Conservation (phyloP, 2,888 invertebrate genomes). For the Zygothrica quintamaculata region DNA sequence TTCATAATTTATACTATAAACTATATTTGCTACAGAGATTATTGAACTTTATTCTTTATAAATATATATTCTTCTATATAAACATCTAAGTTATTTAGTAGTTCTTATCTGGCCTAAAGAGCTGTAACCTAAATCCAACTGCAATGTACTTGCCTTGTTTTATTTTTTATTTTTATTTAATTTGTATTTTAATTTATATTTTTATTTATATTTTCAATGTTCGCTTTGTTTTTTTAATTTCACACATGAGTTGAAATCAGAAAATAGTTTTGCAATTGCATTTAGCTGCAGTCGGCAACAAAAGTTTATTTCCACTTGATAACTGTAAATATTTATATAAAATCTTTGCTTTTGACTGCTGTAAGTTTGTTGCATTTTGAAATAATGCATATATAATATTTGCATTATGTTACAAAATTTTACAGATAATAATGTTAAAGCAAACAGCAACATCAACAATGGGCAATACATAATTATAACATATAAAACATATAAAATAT, state of each 20-base stretch:
- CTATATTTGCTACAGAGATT: too few relatives aligned
- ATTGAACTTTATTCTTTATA: too few relatives aligned
- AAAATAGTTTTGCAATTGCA: slow-evolving; percentile 59
- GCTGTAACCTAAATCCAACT: too few relatives aligned
- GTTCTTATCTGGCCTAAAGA: too few relatives aligned
- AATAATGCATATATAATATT: slow-evolving; percentile 22
- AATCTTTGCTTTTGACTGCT: slow-evolving; percentile 27
- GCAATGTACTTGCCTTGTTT: too few relatives aligned
- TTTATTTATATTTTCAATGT: slow-evolving; percentile 28
- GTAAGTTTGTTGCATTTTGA: slow-evolving; percentile 15
- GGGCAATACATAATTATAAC: slow-evolving; percentile 58
- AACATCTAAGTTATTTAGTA: too few relatives aligned
- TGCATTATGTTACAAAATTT: slow-evolving; percentile 14
- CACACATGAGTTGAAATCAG: slow-evolving; percentile 63
- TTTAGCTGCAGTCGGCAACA: slow-evolving; percentile 37
- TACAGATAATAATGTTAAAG: slow-evolving; percentile 50
- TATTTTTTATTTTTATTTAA: background rate
- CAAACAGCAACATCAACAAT: slow-evolving; percentile 34
- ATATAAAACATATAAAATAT: slow-evolving; percentile 63
- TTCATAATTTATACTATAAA: too few relatives aligned
- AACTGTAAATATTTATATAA: slow-evolving; percentile 53
- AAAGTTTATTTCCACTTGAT: slow-evolving; percentile 11
- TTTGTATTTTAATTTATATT: too few relatives aligned
- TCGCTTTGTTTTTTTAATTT: slow-evolving; percentile 67
- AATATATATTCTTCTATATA: too few relatives aligned